Conservation (phyloP, 2,113 vertebrate species). For the Calonectris borealis region DNA sequence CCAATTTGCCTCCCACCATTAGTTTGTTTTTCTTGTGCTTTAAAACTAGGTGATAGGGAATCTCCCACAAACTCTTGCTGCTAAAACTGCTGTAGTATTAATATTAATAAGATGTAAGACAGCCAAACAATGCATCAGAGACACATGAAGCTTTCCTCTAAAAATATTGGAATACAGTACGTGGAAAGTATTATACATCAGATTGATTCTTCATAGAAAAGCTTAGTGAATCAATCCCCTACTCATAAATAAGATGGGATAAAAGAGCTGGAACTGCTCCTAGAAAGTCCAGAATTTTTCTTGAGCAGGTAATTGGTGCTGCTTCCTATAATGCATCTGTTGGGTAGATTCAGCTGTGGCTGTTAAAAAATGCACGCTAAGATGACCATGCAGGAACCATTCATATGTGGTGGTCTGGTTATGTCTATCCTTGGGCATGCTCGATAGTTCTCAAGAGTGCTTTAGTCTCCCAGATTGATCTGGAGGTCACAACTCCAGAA, state of each 20-base stretch:
- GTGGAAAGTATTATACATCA: neutral
- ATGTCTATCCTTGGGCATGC: neutral
- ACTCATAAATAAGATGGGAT: neutral
- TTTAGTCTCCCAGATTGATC: neutral
- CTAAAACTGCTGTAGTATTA: neutral
- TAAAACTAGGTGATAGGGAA: neutral
- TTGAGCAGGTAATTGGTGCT: neutral
- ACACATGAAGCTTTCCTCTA: neutral
- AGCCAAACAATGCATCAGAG: constrained; percentile 9
- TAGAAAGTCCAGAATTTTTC: neutral
- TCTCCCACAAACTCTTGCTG: neutral
- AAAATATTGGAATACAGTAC: neutral
- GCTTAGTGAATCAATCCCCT: neutral
- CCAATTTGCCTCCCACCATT: neutral
- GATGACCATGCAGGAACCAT: neutral
- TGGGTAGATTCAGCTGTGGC: neutral
- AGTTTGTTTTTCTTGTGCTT: neutral
- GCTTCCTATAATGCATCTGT: neutral
- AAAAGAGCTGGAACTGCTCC: neutral
- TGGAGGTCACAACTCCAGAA: neutral
- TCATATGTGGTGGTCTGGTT: neutral
- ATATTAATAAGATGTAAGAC: neutral
- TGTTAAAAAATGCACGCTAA: neutral
- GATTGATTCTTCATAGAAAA: constrained; percentile 29
- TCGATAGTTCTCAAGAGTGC: neutral